These are phyloP conservation scores for Drosophila ambigua DNA, from an alignment of 1,140 invertebrate species.

Conservation along the genomic window DNA sequence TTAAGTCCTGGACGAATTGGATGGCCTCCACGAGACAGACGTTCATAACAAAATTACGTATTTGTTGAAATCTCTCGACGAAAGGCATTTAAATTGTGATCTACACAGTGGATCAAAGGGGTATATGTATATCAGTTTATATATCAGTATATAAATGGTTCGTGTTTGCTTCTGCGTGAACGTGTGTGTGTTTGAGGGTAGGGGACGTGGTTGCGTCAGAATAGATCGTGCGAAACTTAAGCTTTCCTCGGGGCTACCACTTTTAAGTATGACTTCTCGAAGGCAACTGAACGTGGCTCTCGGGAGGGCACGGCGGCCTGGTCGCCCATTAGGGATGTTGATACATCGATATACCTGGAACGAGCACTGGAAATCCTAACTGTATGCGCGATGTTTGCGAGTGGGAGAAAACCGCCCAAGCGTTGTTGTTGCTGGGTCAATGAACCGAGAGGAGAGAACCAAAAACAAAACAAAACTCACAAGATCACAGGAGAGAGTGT, in stretches of 20 bases:
- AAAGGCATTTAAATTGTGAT: constrained; percentile 74
- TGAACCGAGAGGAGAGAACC: constrained; percentile 56
- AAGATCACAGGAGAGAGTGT: neutral
- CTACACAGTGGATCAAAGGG: constrained; percentile 30
- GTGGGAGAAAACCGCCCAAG: constrained; percentile 39
- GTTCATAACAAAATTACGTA: constrained; percentile 79
- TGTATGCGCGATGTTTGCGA: constrained; percentile 29
- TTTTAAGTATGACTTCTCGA: constrained; percentile 46
- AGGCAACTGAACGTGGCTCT: constrained; percentile 62
- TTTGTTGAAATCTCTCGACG: constrained; percentile 70
- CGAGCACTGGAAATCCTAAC: constrained; percentile 28
- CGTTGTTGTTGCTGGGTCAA: constrained; percentile 67
- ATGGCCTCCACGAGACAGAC: constrained; percentile 71
- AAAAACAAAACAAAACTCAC: constrained; percentile 46
- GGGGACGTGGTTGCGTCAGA: constrained; percentile 29
- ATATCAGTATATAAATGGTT: constrained; percentile 47
- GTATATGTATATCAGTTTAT: constrained; percentile 43
- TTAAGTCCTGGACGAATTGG: constrained; percentile 71
- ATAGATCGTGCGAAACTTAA: constrained; percentile 24
- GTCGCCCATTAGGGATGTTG: neutral
- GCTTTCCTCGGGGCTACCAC: constrained; percentile 56
- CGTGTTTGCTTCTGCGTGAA: neutral
- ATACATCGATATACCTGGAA: neutral
- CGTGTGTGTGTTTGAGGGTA: neutral
- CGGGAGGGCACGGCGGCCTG: neutral